Evolutionary conservation across 2,888 invertebrate genomes (phyloP), one percentile per base, ranked within the genome.

Genomic region (Anoplius nigerrimus): DNA sequence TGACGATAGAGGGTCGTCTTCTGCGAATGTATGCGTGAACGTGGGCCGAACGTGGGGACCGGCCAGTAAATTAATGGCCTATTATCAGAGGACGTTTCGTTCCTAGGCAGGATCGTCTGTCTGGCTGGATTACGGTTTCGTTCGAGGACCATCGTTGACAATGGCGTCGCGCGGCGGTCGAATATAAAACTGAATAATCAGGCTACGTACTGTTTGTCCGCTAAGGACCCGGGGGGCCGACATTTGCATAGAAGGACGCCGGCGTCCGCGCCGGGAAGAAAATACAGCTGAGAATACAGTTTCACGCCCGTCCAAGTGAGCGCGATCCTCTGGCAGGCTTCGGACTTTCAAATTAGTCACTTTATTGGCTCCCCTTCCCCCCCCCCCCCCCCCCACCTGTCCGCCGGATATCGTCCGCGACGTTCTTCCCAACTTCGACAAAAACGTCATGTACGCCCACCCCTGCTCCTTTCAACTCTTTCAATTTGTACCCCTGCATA

Each of bases 281-380:
- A 67, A 63, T 59, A 64, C 42, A 67, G 16, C 54, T 24, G 53
- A 15, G 57, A 54, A 67, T 63, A 67, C 42, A 63, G 45, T 67
- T 55, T 27, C 54, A 51, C 58, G 2, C 34, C 13, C 16, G 27
- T n/a, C 20, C 53, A 34, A 20, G n/a, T 4, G 48, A 6, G 16
- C 48, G 22, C 13, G 51, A 22, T 46, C n/a, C 11, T 11, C 11
- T 45, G 21, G 2, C 22, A 11, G n/a, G 43, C 21, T 58, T 67
- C 56, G 53, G 58, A 67, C 53, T 67, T 67, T 67, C 53, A 58
- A 42, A 67, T 62, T 57, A 46, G 46, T 43, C 42, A 27, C n/a
- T 54, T 21, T 48, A 48, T 48, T 11, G 48, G 48, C 48, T 13
- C 5, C 8, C 6, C 8, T 42, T 13, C 13, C 42, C 13, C 42